Base-by-base conservation (phyloP, 1,140 invertebrate genomes). In the Lasioglossum albipes region DNA sequence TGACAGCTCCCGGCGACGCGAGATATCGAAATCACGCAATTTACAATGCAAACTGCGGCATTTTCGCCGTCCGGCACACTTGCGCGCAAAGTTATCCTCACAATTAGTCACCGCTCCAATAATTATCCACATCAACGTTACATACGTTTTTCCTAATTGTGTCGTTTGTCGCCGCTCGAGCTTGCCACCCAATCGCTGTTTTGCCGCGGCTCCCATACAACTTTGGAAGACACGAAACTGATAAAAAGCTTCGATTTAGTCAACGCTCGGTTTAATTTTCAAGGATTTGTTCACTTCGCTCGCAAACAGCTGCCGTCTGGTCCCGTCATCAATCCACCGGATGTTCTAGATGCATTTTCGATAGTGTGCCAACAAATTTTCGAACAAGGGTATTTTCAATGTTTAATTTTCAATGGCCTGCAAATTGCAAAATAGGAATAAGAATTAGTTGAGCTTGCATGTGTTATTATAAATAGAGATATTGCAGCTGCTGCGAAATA, bases 1-100 rank as follows among this genome's bases (percentile, higher is more conserved):
- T 22, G 42, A 42, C 42, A 42, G 52, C 42, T 75, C 61, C 27
- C 54, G 66, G 42, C 66, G 49, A 64, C 42, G 57, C 42, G 27
- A 75, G 73, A 80, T 80, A 80, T 75, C 79, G 79, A 69, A 69
- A 80, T 75, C 65, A 42, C 52, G 79, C 79, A 69, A 75, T 80
- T 80, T 80, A 75, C 79, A 27, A 54, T 67, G 64, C 71, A 75
- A 75, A 75, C 73, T 54, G 71, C 73, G 65, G 41, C 65, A 68
- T 80, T 75, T 75, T 73, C 79, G 52, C 54, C 65, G 65, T 75
- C 71, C 57, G 5, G 73, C 57, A 80, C 79, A 75, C 78, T 73
- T 57, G 69, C 77, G 77, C 70, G 61, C 49, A 31, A 79, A 79
- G 59, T 74, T 79, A 79, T 74, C 62, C 73, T 69, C 65, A 52